Percentiles rank a stretch among this genome's conserved stretches.
These are phyloP conservation scores for Tragelaphus scriptus DNA, from an alignment of 2,113 vertebrate species.

Conservation along the genomic window DNA sequence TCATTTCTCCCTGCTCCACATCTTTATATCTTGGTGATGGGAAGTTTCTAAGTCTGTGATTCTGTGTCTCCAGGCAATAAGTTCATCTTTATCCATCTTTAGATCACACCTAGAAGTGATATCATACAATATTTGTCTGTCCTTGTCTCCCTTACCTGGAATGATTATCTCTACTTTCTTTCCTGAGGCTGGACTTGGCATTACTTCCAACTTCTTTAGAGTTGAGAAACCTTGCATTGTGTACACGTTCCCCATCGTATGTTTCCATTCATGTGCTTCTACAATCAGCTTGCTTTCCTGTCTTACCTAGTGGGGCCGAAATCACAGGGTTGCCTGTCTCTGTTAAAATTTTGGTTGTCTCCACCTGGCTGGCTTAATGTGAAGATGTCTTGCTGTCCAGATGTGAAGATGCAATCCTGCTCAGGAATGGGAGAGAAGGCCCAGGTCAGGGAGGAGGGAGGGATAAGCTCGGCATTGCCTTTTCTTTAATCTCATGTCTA, in stretches of 20 bases:
- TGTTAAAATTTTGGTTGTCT: not conserved
- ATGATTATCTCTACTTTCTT: not conserved
- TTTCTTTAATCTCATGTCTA: not conserved
- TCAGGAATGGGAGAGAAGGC: not conserved
- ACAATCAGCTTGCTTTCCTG: not conserved
- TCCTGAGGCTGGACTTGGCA: not conserved
- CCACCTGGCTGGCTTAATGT: not conserved
- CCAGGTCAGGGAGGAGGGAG: not conserved
- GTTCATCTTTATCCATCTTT: not conserved
- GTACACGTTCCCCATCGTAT: not conserved
- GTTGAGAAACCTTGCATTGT: fast-evolving
- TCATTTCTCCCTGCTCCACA: not conserved
- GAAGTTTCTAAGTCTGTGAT: not conserved
- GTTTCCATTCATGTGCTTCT: not conserved
- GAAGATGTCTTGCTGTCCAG: not conserved
- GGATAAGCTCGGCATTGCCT: fast-evolving
- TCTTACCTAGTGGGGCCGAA: not conserved
- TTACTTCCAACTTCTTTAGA: not conserved
- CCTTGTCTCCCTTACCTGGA: not conserved
- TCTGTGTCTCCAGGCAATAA: not conserved
- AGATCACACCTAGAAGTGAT: not conserved
- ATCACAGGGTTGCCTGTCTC: not conserved
- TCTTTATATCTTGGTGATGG: not conserved
- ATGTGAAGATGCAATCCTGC: not conserved
- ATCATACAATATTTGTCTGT: not conserved